Evolutionary conservation across 2,888 invertebrate genomes (phyloP), one percentile per base, ranked within the genome.

Genomic region (Zaprionus lineosus): DNA sequence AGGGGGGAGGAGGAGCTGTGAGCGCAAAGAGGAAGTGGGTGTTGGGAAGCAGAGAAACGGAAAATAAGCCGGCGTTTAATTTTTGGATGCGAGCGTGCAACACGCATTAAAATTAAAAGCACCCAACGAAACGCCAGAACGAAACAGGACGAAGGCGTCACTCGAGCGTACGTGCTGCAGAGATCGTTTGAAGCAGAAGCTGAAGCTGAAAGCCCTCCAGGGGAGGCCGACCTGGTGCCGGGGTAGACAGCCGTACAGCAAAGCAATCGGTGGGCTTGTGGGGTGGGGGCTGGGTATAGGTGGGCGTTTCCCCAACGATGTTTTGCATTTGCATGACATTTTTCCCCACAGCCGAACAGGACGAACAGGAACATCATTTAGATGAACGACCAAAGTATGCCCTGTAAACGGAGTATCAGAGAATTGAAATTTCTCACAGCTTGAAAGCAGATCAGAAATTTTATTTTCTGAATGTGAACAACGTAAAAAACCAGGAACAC

Each of bases 61-160:
- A 84, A 78, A 82, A 79, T 84, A 78, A 78, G 75, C 84, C 76
- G 68, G 68, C 85, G 44, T 82, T 78, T 78, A 78, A 84, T 78
- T 84, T 78, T 78, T 67, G 63, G 74, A 65, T 61, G 75, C 61
- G 73, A 77, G 84, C 77, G 78, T 84, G 82, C 82, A 78, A 82
- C 83, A 83, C 74, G 79, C 84, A 84, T 85, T 79, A 79, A 85
- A 79, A 79, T 85, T 79, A 79, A 83, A 79, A 85, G 84, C 70
- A 43, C 73, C 50, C 71, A 71, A 39, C 12, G 37, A 11, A n/a
- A n/a, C n/a, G 19, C 19, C 39, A 41, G 31, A 44, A 37, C 31
- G 63, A 26, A 18, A n/a, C 47, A 48, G 29, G 19, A 46, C 33
- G 46, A 39, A 50, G 67, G 60, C 66, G 70, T 51, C 62, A 29